Conservation (phyloP, 2,113 vertebrate species). For the Ceratotherium simum region DNA sequence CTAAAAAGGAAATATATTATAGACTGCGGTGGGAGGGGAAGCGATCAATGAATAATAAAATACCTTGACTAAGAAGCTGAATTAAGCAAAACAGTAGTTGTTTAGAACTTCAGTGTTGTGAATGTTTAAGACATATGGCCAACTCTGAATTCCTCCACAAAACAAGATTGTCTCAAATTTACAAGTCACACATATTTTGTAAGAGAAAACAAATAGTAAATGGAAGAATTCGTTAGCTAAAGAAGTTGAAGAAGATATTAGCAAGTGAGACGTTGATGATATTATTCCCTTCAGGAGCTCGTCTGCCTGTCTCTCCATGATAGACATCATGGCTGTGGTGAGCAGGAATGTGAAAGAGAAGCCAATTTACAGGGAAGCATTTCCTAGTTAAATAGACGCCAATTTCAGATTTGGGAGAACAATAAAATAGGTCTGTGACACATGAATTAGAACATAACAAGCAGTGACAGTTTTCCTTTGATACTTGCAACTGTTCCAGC, state of each 20-base stretch:
- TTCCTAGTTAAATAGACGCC: slow-evolving; percentile 68
- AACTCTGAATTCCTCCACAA: neutral
- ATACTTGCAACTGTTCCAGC: slow-evolving; percentile 18
- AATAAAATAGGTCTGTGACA: slow-evolving; percentile 59
- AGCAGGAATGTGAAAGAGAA: slow-evolving; percentile 49
- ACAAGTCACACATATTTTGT: neutral
- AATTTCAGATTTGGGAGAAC: slow-evolving; percentile 71
- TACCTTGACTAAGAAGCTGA: slow-evolving; percentile 44
- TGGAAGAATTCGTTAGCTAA: neutral
- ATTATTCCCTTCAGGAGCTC: neutral
- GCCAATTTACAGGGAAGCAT: slow-evolving; percentile 34
- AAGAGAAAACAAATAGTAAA: neutral
- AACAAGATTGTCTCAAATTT: neutral
- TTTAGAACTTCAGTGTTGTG: neutral
- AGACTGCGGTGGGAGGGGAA: neutral
- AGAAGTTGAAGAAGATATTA: neutral
- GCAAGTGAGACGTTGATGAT: neutral
- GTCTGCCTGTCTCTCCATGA: neutral
- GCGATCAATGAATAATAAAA: slow-evolving; percentile 58
- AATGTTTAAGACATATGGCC: neutral
- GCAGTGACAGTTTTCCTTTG: slow-evolving; percentile 31
- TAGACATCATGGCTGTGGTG: neutral
- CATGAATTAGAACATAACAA: slow-evolving; percentile 60
- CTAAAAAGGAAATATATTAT: slow-evolving; percentile 41
- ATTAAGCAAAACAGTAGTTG: neutral